phyloP scores from a whole-genome alignment of 2,113 vertebrate genomes.

The Microcebus jonahi region DNA sequence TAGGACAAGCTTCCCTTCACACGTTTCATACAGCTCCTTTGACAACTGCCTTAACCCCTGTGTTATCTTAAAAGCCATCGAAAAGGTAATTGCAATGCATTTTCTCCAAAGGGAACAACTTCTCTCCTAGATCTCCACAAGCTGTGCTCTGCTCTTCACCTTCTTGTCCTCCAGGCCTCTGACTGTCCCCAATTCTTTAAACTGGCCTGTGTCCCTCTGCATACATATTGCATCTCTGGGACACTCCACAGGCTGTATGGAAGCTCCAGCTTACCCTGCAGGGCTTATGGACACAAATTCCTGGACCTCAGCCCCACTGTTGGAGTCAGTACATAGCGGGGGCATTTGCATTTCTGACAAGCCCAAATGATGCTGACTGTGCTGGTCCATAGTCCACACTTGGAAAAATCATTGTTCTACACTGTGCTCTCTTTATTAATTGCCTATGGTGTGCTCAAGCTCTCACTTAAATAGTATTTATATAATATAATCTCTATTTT shows the following conservation, averaged over 20 bases:
- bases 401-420: neutral
- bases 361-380: neutral
- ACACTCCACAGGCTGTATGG: fast-evolving
- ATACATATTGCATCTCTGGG: neutral
- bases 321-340: neutral
- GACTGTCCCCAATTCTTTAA: neutral
- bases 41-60: neutral
- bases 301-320: neutral
- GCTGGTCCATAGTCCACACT: too few relatives aligned
- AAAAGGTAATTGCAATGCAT: neutral
- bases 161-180: too few relatives aligned
- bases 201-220: neutral
- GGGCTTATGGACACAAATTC: neutral
- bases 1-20: neutral
- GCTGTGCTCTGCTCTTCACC: neutral
- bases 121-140: fast-evolving
- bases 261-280: neutral
- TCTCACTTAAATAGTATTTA: neutral
- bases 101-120: neutral
- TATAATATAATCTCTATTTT: neutral
- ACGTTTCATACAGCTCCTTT: neutral
- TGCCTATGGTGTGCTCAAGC: neutral
- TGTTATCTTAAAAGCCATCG: neutral
- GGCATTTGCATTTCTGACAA: neutral
- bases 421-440: neutral